phyloP scores from a whole-genome alignment of 2,113 vertebrate species.

The Psephotus haematonotus region DNA sequence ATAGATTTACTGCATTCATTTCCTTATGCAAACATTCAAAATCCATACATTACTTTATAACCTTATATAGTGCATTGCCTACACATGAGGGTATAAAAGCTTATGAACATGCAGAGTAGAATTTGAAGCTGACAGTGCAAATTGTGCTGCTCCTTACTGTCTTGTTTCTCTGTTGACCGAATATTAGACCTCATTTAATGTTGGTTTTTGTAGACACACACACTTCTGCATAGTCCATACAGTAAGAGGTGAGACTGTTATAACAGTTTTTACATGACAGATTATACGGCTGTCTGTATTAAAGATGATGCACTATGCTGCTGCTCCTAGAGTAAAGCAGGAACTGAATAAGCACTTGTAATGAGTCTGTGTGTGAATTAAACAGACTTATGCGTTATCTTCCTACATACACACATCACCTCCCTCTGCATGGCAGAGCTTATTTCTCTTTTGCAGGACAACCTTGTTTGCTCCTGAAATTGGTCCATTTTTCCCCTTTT shows the following conservation, averaged over 20 bases:
- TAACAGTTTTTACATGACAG: background rate
- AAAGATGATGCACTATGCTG: background rate
- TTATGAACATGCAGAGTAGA: background rate
- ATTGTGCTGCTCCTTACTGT: background rate
- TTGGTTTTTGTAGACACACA: background rate
- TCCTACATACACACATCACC: rapidly evolving
- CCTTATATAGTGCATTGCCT: constrained; percentile 1
- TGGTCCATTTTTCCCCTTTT: background rate
- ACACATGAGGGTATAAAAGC: background rate
- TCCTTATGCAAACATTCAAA: constrained; percentile 56
- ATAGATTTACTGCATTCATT: constrained; percentile 66
- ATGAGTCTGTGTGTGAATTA: background rate
- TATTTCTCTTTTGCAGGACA: background rate
- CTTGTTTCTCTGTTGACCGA: background rate
- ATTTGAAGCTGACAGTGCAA: background rate
- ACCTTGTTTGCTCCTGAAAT: background rate
- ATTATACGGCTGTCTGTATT: background rate
- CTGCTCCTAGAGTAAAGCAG: background rate
- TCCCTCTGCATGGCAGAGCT: background rate
- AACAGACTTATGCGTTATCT: background rate
- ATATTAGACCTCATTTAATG: background rate
- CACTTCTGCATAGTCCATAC: background rate
- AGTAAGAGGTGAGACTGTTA: background rate
- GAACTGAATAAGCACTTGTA: background rate
- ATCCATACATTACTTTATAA: constrained; percentile 27